Evolutionary conservation across 2,113 vertebrate species (phyloP).

Genomic region (Carassius auratus): DNA sequence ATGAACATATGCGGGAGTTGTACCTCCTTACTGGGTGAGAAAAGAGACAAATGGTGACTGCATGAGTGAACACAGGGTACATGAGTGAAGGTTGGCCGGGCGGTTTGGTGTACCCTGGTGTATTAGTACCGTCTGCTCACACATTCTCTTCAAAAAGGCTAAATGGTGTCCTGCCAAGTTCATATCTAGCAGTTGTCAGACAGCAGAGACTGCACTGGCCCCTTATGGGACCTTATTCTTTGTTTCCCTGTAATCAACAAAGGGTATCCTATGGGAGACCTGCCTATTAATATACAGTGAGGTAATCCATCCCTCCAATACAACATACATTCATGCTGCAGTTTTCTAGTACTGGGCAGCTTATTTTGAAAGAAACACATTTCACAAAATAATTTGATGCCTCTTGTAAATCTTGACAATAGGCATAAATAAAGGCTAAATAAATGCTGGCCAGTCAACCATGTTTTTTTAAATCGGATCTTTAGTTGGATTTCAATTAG

Average conservation of each 20-base stretch:
- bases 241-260: conserved; percentile 47
- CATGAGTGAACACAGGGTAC: conserved; percentile 16
- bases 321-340: conserved; percentile 35
- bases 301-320: conserved; percentile 26
- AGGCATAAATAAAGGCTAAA: no score
- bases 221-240: conserved; percentile 35
- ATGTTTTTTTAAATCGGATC: background rate
- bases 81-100: conserved; percentile 43
- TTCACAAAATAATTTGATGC: background rate
- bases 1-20: conserved; percentile 25
- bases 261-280: conserved; percentile 2
- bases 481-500: background rate
- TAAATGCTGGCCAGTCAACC: no score
- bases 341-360: background rate
- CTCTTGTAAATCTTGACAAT: background rate
- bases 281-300: conserved; percentile 45
- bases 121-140: conserved; percentile 37
- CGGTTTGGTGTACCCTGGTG: conserved; percentile 9
- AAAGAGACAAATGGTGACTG: conserved; percentile 47
- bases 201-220: background rate
- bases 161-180: conserved; percentile 47
- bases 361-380: background rate
- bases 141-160: conserved; percentile 37
- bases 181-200: conserved; percentile 29
- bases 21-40: conserved; percentile 21